Evolutionary conservation across 37 sponge, comb jelly and placozoan genomes (phyloP), one percentile per base, ranked within the genome.

Genomic region (Spongilla lacustris): DNA sequence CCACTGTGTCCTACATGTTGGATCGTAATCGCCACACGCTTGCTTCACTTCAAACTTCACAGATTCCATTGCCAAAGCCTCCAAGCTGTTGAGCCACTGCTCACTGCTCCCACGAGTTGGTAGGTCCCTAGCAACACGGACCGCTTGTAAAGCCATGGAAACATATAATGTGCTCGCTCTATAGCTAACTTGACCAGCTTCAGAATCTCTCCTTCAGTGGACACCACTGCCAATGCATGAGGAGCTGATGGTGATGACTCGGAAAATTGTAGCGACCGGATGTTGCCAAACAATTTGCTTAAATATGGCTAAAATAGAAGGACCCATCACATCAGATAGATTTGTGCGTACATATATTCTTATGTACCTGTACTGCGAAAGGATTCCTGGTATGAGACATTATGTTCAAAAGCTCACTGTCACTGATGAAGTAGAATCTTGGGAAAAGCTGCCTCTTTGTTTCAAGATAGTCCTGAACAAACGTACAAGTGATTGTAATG

Each of bases 401-500:
- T 14, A 95, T 83, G 33, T 89, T 83, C 34, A 95, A 85, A 3
- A 95, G 74, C 29, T 95, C 95, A 70, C 86, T 89, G 38, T 92
- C 82, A 29, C 89, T 88, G 48, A 95, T 83, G 78, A 95, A 95
- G 73, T 95, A 92, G 33, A 95, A 89, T 2, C 95, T 83, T 19
- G 92, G 81, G 66, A 91, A 95, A 36, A 49, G 84, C n/a, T 50
- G 68, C 46, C 95, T 30, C 71, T 92, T 95, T 6, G 82, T 81
- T 49, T 95, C 95, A 50, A 95, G 84, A 36, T 92, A 95, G 76
- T 92, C 92, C 86, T 85, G 70, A 38, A 77, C 9, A 26, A 82
- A 13, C 41, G 75, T 30, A 76, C 33, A 76, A 9, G 29, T 25
- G 78, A 26, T 35, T 26, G 33, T 35, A 76, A 76, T 76, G 26